phyloP scores from a whole-genome alignment of 2,113 vertebrate genomes.

The Pristiophorus japonicus region DNA sequence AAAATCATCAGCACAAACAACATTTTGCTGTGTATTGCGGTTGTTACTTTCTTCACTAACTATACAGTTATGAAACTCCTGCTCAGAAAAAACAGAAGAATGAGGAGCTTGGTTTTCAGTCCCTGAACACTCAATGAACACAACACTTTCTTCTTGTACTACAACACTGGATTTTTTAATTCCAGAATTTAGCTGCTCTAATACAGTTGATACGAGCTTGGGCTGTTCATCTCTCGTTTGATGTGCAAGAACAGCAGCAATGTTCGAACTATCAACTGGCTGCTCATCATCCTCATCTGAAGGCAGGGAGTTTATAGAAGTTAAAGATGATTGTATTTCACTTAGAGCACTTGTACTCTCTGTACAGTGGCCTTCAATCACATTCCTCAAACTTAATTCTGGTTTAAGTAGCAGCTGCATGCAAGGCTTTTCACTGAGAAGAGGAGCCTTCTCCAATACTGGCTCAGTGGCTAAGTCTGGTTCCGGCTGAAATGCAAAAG shows the following conservation, averaged over 20 bases:
- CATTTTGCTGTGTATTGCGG: background rate
- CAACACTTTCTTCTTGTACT: slow-evolving; percentile 68
- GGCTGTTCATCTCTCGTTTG: background rate
- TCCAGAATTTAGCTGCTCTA: slow-evolving; percentile 53
- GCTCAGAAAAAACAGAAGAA: slow-evolving; percentile 44
- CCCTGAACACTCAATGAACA: slow-evolving; percentile 62
- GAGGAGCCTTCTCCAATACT: slow-evolving; percentile 50
- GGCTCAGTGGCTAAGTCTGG: slow-evolving; percentile 55
- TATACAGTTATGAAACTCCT: background rate
- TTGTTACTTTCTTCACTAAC: background rate
- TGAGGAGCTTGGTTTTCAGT: slow-evolving; percentile 46
- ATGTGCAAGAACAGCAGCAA: slow-evolving; percentile 53
- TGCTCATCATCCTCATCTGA: slow-evolving; percentile 88
- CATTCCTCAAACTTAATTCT: slow-evolving; percentile 57
- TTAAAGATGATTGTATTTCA: slow-evolving; percentile 90
- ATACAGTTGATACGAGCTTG: background rate
- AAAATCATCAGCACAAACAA: background rate
- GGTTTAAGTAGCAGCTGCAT: slow-evolving; percentile 64
- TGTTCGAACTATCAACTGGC: slow-evolving; percentile 69
- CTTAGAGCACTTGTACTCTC: slow-evolving; percentile 83
- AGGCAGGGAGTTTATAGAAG: slow-evolving; percentile 94
- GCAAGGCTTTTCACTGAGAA: slow-evolving; percentile 59
- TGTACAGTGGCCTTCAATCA: slow-evolving; percentile 65
- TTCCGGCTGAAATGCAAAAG: slow-evolving; percentile 73
- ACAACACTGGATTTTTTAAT: slow-evolving; percentile 63